These are phyloP conservation scores for Pseudomyrmex cubaensis DNA, from an alignment of 1,140 invertebrate genomes.

Conservation along the genomic window DNA sequence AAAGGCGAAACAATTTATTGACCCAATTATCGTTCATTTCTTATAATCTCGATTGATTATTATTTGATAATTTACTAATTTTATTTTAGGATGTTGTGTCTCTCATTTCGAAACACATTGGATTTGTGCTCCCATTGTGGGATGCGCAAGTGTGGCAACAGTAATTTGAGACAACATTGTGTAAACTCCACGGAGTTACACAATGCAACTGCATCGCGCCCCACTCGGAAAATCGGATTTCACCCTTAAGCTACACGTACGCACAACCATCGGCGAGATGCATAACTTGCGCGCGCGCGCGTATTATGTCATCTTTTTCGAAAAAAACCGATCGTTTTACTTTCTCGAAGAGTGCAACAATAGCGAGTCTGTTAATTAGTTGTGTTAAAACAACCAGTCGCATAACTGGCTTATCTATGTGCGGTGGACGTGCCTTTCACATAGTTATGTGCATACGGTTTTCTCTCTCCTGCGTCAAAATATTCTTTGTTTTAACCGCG, in stretches of 20 bases:
- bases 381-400: background rate
- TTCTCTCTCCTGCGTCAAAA: background rate
- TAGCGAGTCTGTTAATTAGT: background rate
- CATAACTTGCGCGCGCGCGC: slow-evolving; percentile 27
- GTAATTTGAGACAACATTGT: slow-evolving; percentile 27
- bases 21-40: background rate
- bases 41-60: slow-evolving; percentile 1
- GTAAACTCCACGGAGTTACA: background rate
- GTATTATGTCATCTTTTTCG: background rate
- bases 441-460: background rate
- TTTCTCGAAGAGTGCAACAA: slow-evolving; percentile 17
- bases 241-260: slow-evolving; percentile 13
- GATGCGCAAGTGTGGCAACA: slow-evolving; percentile 5
- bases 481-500: background rate
- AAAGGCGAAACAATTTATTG: background rate
- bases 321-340: background rate
- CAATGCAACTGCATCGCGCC: slow-evolving; percentile 16
- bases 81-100: too few species aligned
- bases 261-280: slow-evolving; percentile 16
- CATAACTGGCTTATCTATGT: too few species aligned
- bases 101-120: background rate
- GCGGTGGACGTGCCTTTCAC: too few species aligned
- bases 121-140: background rate
- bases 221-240: slow-evolving; percentile 49
- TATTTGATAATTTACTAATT: too few species aligned